Conservation (phyloP, 2,113 vertebrate genomes). For the Tapirus terrestris region DNA sequence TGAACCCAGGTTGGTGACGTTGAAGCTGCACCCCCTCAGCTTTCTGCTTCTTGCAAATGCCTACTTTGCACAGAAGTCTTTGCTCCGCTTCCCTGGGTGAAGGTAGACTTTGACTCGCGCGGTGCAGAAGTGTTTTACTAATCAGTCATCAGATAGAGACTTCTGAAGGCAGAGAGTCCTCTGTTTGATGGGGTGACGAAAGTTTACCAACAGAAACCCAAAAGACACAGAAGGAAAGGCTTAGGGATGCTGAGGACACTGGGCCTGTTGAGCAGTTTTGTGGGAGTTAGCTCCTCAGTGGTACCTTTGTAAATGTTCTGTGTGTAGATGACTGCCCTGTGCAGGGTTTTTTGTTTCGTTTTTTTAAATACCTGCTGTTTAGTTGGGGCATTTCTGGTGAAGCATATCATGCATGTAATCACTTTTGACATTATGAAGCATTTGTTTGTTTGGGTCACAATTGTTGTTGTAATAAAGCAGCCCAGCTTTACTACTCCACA, state of each 20-base stretch:
- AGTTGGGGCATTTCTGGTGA: background rate
- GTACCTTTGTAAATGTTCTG: background rate
- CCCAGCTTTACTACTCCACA: background rate
- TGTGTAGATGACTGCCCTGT: background rate
- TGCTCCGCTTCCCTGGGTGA: background rate
- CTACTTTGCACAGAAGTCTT: background rate
- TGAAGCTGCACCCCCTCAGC: background rate
- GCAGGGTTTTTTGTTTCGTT: background rate
- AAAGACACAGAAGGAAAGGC: background rate
- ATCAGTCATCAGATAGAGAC: too few relatives aligned
- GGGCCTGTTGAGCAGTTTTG: background rate
- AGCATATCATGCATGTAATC: background rate
- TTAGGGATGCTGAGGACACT: background rate
- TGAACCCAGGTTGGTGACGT: background rate
- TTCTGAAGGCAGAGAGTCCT: background rate
- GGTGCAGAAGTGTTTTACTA: background rate
- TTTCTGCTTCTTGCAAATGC: background rate
- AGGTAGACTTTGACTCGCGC: background rate
- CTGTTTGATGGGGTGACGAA: background rate
- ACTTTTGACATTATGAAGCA: background rate
- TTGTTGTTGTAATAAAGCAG: background rate
- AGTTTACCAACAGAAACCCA: background rate
- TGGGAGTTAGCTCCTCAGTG: background rate
- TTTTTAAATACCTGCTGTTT: background rate
- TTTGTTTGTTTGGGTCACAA: background rate